A percentile compares a stretch with the other conserved stretches of the same genome.
These are phyloP conservation scores for Egretta garzetta DNA, from an alignment of 2,113 vertebrate genomes.

Conservation along the genomic window DNA sequence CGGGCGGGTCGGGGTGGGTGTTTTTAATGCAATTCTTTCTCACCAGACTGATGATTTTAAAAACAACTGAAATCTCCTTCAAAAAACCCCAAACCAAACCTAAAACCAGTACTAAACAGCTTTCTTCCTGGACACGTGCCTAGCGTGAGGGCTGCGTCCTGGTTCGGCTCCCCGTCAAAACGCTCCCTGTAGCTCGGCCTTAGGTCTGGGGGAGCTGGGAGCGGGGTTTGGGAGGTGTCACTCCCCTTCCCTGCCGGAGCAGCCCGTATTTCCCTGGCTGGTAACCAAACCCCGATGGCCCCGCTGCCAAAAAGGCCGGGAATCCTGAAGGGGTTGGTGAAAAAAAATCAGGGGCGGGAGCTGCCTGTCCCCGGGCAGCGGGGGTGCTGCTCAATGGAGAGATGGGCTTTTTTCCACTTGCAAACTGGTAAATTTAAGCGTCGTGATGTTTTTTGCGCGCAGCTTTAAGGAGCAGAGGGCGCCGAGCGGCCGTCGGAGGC, in stretches of 20 bases:
- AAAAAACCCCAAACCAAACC: no score
- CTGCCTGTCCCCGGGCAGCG: neutral
- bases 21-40: neutral
- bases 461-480: neutral
- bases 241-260: neutral
- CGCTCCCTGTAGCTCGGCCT: neutral
- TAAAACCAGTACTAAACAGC: neutral
- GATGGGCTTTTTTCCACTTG: accelerated
- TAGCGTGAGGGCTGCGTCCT: neutral
- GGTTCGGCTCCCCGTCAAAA: neutral
- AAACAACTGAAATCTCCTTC: neutral
- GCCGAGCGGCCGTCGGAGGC: accelerated
- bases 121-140: neutral
- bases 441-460: accelerated
- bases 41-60: neutral
- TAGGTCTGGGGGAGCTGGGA: neutral
- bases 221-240: neutral
- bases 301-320: neutral
- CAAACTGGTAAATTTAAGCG: accelerated
- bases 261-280: neutral
- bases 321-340: neutral
- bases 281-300: accelerated
- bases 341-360: neutral
- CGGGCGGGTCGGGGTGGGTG: neutral
- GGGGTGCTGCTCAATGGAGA: accelerated